Base-by-base conservation (phyloP, 2,797 vertebrate genomes). In the Enteromius fasciolatus region DNA sequence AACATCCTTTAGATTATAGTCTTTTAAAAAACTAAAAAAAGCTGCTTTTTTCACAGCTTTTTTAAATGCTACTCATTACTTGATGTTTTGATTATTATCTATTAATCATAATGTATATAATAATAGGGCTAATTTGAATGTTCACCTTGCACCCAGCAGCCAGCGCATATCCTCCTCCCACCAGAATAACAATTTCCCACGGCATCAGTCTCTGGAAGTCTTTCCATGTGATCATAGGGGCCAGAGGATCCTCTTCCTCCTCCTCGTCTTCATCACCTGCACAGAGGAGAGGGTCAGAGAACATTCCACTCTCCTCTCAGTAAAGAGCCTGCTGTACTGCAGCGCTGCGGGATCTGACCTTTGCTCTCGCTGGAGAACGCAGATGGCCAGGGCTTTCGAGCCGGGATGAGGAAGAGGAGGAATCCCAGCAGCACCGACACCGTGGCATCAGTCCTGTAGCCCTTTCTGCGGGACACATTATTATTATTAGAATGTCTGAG, bases 131-230 rank as follows among this genome's bases (percentile, higher is more conserved):
- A 11, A 41, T 41, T 11, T 41, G 10, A 41, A 41, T 41, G 41
- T 11, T 41, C 41, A 41, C 98, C 97, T 99, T 99, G 92, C 98
- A 99, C 61, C 98, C 98, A 25, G 98, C 98, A 36, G 98, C 98
- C 87, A 99, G 92, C 0, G 98, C 98, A 0, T 99, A 99, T 61
- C 98, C 98, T 36, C 98, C 98, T 86, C 98, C 98, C 70, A 99
- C 98, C 86, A 99, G 92, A 85, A 99, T 96, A 57, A 99, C 98
- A 1, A 99, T 99, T 92, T 99, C 98, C 98, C 98, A 99, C 1
- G 98, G 98, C 98, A 99, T 99, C 81, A 98, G 96, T 84, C 92
- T 97, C 93, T 99, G 97, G 86, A 99, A 99, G 90, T 99, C 97
- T 87, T 98, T 98, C 98, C 98, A 99, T 0, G 96, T 98, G 89